phyloP scores from a whole-genome alignment of 2,888 invertebrate species.

The Nomada ruficornis region DNA sequence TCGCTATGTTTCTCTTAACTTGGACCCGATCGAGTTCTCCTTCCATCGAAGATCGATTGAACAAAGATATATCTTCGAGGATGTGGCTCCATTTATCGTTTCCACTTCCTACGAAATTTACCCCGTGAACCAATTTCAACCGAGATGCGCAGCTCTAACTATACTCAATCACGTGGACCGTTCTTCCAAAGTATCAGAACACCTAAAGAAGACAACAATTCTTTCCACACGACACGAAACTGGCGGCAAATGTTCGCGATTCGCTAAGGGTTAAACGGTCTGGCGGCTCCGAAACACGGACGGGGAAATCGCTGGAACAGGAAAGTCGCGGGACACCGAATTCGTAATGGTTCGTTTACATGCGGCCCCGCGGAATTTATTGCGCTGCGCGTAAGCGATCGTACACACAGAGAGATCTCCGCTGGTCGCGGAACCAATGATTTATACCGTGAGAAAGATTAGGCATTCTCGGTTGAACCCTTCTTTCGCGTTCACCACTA shows the following conservation, averaged over 20 bases:
- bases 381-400: conserved; percentile 36
- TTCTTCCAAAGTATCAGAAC: neutral
- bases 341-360: conserved; percentile 60
- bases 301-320: conserved; percentile 15
- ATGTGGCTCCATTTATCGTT: neutral
- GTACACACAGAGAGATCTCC: conserved; percentile 4
- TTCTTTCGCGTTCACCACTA: conserved; percentile 30
- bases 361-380: conserved; percentile 61
- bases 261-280: conserved; percentile 20
- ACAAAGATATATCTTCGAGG: neutral
- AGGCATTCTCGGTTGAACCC: conserved; percentile 56
- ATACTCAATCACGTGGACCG: neutral
- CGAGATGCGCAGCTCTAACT: neutral
- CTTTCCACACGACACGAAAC: neutral
- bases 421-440: conserved; percentile 53
- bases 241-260: neutral
- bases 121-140: neutral
- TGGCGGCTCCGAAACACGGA: neutral
- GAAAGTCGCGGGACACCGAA: conserved; percentile 49
- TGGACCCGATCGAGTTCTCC: neutral
- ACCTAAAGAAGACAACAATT: neutral
- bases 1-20: neutral
- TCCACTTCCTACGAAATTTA: neutral
- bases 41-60: neutral
- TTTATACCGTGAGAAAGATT: conserved; percentile 68